These are phyloP conservation scores for Calameuta idolon DNA, from an alignment of 2,888 invertebrate species.

Conservation along the genomic window DNA sequence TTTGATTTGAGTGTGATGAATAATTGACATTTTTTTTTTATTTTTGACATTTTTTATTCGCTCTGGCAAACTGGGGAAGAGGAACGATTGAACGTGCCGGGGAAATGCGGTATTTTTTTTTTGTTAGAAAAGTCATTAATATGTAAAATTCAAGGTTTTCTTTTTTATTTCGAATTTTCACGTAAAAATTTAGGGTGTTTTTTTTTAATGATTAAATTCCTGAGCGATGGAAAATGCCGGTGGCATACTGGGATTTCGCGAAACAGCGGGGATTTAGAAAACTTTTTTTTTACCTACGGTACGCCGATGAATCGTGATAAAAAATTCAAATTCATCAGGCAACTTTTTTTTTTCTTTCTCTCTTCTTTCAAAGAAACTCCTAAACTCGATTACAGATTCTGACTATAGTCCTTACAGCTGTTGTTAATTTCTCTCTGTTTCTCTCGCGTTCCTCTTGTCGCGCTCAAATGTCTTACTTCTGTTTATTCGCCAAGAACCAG, in stretches of 20 bases:
- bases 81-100: no score
- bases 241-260: background rate
- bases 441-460: background rate
- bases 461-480: background rate
- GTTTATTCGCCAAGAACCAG: background rate
- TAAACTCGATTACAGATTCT: background rate
- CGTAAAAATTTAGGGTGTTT: background rate
- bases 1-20: no score
- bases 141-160: no score
- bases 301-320: background rate
- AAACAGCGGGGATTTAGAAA: background rate
- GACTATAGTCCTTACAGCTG: background rate
- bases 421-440: background rate
- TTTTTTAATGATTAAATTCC: background rate
- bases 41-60: no score
- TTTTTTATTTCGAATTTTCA: background rate
- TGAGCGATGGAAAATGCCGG: background rate
- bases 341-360: background rate
- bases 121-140: no score
- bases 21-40: no score
- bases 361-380: background rate
- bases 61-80: no score
- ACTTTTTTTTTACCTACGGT: background rate
- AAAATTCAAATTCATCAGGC: background rate
- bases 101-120: no score